Evolutionary conservation across 2,888 invertebrate genomes (phyloP).

Genomic region (Brachyopa scutellaris): DNA sequence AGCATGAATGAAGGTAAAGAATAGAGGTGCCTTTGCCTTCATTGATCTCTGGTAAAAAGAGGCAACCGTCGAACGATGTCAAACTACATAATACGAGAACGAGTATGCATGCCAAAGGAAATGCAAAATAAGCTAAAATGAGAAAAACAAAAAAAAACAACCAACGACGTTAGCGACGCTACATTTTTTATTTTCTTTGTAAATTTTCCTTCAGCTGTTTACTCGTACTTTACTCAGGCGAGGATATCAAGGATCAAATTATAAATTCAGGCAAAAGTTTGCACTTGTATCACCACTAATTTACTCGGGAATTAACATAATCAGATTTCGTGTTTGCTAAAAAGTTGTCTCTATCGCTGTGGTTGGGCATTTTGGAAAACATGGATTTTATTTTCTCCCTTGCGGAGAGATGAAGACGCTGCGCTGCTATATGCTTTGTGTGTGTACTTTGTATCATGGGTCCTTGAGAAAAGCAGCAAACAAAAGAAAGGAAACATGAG

Average conservation of each 20-base stretch:
- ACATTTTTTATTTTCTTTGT: not conserved
- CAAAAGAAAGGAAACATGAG: too few species aligned
- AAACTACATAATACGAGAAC: too few species aligned
- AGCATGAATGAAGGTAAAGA: too few species aligned
- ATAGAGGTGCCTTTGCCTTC: too few species aligned
- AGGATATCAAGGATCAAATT: conserved; percentile 68
- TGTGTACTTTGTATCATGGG: too few species aligned
- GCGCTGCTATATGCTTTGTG: too few species aligned
- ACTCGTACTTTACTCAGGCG: conserved; percentile 25
- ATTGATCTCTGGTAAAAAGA: too few species aligned
- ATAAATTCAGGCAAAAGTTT: conserved; percentile 69
- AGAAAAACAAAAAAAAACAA: conserved; percentile 2
- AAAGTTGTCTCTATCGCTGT: too few species aligned
- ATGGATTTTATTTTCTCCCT: too few species aligned
- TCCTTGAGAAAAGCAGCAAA: too few species aligned
- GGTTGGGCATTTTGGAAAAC: too few species aligned
- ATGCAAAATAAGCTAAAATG: conserved; percentile 26
- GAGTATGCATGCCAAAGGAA: conserved; percentile 16
- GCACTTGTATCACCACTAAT: conserved; percentile 60
- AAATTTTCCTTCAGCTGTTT: conserved; percentile 20
- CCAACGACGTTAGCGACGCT: conserved; percentile 41
- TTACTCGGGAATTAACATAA: conserved; percentile 66
- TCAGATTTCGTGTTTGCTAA: conserved; percentile 65
- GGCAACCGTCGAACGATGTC: conserved; percentile 27
- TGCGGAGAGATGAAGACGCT: too few species aligned